These are phyloP conservation scores for Erannis defoliaria DNA, from an alignment of 2,888 invertebrate genomes.

Conservation along the genomic window DNA sequence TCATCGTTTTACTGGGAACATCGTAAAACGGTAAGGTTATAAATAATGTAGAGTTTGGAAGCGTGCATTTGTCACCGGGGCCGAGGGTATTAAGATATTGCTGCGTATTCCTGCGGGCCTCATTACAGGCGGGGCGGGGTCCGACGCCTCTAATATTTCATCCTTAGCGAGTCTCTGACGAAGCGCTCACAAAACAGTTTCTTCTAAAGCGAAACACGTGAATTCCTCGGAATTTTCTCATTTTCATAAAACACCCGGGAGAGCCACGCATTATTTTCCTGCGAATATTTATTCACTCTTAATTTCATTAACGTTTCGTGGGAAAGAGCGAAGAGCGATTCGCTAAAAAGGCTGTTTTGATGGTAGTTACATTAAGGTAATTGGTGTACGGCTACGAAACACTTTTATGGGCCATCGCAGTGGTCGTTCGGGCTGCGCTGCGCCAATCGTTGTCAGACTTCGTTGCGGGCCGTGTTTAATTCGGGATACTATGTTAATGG, in stretches of 20 bases:
- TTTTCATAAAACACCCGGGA: conserved; percentile 67
- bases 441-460: conserved; percentile 78
- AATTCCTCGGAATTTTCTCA: conserved; percentile 59
- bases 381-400: conserved; percentile 80
- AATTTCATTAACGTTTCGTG: conserved; percentile 77
- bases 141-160: conserved; percentile 80
- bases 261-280: conserved; percentile 52
- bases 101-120: conserved; percentile 82
- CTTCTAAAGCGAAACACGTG: conserved; percentile 59
- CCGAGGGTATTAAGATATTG: conserved; percentile 84
- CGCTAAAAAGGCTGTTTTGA: conserved; percentile 79
- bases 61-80: conserved; percentile 82
- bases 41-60: conserved; percentile 83
- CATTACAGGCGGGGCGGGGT: conserved; percentile 76
- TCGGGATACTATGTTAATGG: conserved; percentile 74
- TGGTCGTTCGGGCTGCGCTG: conserved; percentile 75
- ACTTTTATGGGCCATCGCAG: conserved; percentile 79
- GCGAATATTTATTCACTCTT: conserved; percentile 64
- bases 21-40: conserved; percentile 75
- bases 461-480: conserved; percentile 72
- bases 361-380: conserved; percentile 84
- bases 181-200: conserved; percentile 54
- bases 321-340: conserved; percentile 70
- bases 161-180: conserved; percentile 64
- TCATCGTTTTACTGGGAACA: conserved; percentile 70